phyloP scores from a whole-genome alignment of 2,888 invertebrate genomes.

The Machimus atricapillus region DNA sequence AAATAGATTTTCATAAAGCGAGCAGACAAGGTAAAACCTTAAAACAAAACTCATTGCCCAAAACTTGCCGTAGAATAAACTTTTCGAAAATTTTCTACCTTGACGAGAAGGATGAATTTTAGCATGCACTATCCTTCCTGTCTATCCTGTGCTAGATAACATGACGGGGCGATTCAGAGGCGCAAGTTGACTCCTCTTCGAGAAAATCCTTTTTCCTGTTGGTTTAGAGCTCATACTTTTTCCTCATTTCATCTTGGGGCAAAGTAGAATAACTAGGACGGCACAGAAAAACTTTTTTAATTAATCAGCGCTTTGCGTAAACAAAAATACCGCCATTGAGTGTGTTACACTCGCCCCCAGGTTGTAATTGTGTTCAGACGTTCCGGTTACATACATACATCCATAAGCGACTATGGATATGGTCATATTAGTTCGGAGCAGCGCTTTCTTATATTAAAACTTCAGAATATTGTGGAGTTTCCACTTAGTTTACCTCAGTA shows the following conservation, averaged over 20 bases:
- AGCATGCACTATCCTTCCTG: not conserved
- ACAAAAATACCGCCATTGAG: not conserved
- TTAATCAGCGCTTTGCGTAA: slow-evolving; percentile 27
- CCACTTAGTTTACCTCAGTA: slow-evolving; percentile 3
- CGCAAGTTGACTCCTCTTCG: not conserved
- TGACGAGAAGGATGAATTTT: not conserved
- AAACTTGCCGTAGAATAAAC: not conserved
- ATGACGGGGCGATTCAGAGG: not conserved
- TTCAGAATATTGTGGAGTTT: not conserved
- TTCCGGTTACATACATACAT: not conserved
- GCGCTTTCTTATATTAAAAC: not conserved
- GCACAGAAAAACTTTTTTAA: slow-evolving; percentile 37
- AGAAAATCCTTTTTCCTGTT: not conserved
- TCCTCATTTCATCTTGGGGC: not conserved
- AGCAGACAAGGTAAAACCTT: not conserved
- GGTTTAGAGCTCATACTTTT: not conserved
- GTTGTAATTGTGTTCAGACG: slow-evolving; percentile 19
- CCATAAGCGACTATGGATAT: not conserved
- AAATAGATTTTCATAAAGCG: not conserved
- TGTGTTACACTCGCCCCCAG: not conserved
- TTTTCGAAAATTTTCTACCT: not conserved
- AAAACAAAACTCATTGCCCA: not conserved
- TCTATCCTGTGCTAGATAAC: not conserved
- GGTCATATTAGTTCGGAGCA: not conserved
- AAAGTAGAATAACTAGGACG: slow-evolving; percentile 1